phyloP scores from a whole-genome alignment of 2,113 vertebrate species.

The Takifugu flavidus region DNA sequence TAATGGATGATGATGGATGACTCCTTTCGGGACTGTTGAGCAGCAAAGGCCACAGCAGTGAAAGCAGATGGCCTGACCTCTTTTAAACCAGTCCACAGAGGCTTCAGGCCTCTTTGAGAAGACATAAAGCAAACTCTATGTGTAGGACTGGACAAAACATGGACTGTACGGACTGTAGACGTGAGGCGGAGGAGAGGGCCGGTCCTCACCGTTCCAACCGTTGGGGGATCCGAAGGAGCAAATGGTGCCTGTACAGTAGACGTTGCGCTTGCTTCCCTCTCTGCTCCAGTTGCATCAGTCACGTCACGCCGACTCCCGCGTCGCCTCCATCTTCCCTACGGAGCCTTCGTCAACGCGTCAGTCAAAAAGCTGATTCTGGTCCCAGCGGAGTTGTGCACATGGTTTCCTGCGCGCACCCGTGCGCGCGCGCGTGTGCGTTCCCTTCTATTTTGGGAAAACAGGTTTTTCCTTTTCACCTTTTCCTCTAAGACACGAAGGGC shows the following conservation, averaged over 20 bases:
- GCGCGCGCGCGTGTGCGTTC: not conserved
- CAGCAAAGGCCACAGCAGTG: no score
- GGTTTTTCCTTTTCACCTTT: not conserved
- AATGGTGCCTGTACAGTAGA: slow-evolving; percentile 2
- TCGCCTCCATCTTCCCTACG: slow-evolving; percentile 49
- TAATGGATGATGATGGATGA: slow-evolving; percentile 4
- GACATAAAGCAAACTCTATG: no score
- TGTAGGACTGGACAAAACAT: no score
- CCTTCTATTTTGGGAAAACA: slow-evolving; percentile 26
- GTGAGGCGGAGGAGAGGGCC: slow-evolving; percentile 11
- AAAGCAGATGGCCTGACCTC: no score
- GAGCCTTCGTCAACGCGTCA: slow-evolving; percentile 64
- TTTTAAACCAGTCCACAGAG: no score
- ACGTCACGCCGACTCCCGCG: slow-evolving; percentile 37
- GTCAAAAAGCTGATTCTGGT: slow-evolving; percentile 57
- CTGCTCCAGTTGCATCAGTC: slow-evolving; percentile 62
- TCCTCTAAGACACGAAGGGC: slow-evolving; percentile 25
- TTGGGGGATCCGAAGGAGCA: slow-evolving; percentile 4
- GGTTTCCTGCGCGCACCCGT: not conserved
- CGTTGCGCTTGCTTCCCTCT: slow-evolving; percentile 21
- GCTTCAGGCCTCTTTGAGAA: no score
- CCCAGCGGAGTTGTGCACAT: slow-evolving; percentile 46
- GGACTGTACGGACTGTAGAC: not conserved
- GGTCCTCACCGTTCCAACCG: slow-evolving; percentile 18
- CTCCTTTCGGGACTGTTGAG: no score